Base-by-base conservation (phyloP, 2,797 vertebrate species). In the Jordanella pulchra region DNA sequence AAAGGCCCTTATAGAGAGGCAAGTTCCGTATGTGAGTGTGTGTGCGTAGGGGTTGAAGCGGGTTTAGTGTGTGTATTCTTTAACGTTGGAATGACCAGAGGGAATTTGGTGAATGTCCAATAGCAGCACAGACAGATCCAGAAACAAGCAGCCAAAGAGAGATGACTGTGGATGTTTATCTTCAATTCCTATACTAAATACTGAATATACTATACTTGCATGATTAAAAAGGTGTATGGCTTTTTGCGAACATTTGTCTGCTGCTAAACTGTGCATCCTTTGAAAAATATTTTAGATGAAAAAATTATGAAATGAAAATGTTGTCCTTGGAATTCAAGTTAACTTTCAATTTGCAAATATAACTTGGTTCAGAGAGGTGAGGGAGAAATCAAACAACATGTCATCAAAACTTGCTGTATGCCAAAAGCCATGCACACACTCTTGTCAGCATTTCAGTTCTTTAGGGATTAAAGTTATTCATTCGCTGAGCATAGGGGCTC, bases 101-200 rank as follows among this genome's bases (percentile, higher is more conserved):
- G 50, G 71, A 79, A 78, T 83, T 85, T 86, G 76, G 81, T 86
- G 80, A 79, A 79, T 76, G 64, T 82, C 69, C 82, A 82, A 56
- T 79, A 73, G 71, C 81, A 67, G 60, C 65, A 76, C 67, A 80
- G 82, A 44, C 66, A 76, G 61, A 82, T 78, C 48, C 79, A 72
- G 71, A 85, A 71, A 77, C 76, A 69, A 86, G 67, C 75, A 61
- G 45, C 70, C 35, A 13, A 76, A 82, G 82, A 87, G 80, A 78
- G 78, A 84, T 83, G 88, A 85, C 82, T 74, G 78, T 55, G 81
- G 78, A 87, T 78, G 87, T 90, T 86, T 69, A 80, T 90, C 87
- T 87, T 71, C 78, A 75, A 63, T 30, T 45, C 78, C 79, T 66
- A 30, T n/a, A n/a, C n/a, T n/a, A n/a, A n/a, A n/a, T n/a, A n/a